These are phyloP conservation scores for Cephus pulcher DNA, from an alignment of 2,888 invertebrate species.

Conservation along the genomic window DNA sequence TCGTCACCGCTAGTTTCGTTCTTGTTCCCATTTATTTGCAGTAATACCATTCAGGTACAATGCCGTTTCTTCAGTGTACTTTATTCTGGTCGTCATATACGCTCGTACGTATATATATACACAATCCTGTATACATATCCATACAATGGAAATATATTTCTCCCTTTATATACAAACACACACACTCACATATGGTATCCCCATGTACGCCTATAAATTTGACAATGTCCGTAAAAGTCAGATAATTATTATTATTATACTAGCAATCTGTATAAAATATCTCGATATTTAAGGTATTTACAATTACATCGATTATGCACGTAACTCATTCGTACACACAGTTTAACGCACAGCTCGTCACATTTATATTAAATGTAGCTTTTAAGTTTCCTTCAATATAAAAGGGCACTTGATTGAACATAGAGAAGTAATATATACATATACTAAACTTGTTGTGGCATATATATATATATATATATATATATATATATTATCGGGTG, in stretches of 20 bases:
- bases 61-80: constrained; percentile 35
- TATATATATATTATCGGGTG: constrained; percentile 26
- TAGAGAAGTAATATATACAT: constrained; percentile 33
- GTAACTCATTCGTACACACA: constrained; percentile 12
- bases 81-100: constrained; percentile 33
- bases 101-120: constrained; percentile 24
- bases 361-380: constrained; percentile 25
- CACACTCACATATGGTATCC: constrained; percentile 45
- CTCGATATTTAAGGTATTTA: constrained; percentile 55
- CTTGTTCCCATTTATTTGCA: constrained; percentile 14
- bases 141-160: constrained; percentile 14
- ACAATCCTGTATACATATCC: constrained; percentile 33
- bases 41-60: background rate
- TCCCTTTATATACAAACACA: constrained; percentile 34
- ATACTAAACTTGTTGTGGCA: background rate
- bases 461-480: background rate
- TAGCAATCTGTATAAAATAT: constrained; percentile 64
- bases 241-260: constrained; percentile 39
- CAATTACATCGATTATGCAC: constrained; percentile 24
- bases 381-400: constrained; percentile 49
- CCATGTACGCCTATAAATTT: constrained; percentile 42
- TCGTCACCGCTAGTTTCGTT: constrained; percentile 23
- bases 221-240: constrained; percentile 47
- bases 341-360: background rate
- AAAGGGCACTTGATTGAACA: constrained; percentile 62